These are phyloP conservation scores for Tetrax tetrax DNA, from an alignment of 2,113 vertebrate species.

Conservation along the genomic window DNA sequence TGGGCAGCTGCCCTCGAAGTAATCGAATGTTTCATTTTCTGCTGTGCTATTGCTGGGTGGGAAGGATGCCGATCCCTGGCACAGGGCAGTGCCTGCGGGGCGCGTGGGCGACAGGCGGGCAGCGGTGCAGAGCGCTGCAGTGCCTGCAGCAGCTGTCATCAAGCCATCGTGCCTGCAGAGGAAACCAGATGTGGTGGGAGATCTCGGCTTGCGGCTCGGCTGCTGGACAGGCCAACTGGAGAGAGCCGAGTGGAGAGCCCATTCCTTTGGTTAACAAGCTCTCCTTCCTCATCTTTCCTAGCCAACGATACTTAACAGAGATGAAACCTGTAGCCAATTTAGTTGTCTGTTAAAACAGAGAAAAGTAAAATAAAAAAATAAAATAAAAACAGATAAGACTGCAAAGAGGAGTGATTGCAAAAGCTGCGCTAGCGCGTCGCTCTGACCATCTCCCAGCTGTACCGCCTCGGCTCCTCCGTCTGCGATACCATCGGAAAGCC, in stretches of 20 bases:
- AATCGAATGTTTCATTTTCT: rapidly evolving
- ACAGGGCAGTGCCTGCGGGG: neutral
- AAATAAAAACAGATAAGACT: neutral
- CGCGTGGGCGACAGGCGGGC: neutral
- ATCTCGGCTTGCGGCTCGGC: neutral
- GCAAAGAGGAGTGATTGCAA: neutral
- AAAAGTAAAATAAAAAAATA: neutral
- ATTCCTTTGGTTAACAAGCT: neutral
- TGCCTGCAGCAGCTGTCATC: neutral
- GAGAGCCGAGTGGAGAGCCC: neutral
- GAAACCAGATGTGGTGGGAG: neutral
- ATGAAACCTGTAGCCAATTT: neutral
- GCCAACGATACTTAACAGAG: neutral
- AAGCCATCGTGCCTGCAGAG: rapidly evolving
- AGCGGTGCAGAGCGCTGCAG: neutral
- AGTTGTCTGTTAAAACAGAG: rapidly evolving
- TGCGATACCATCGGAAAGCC: neutral
- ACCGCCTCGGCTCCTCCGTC: neutral
- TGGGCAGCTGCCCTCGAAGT: neutral
- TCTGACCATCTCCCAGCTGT: neutral
- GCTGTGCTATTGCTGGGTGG: rapidly evolving
- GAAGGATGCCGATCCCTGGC: neutral
- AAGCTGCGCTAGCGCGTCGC: neutral
- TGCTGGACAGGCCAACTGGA: neutral
- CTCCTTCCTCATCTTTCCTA: neutral